Conservation (phyloP, 2,113 vertebrate genomes). For the Tenebrosternarchus preto region DNA sequence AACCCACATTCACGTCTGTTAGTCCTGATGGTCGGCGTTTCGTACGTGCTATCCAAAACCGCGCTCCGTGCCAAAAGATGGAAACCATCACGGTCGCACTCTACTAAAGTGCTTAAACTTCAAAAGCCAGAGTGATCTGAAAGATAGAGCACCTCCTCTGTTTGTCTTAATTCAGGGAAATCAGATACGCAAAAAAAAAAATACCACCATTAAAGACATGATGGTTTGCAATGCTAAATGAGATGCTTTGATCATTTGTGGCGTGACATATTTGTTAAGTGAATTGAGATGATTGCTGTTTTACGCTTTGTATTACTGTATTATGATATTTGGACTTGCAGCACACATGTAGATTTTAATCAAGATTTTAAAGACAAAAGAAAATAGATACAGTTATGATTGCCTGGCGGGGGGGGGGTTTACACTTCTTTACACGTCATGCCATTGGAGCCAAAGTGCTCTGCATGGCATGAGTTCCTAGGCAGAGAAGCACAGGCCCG, state of each 20-base stretch:
- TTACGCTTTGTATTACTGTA: background rate
- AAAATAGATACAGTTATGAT: background rate
- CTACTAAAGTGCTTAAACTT: constrained; percentile 5
- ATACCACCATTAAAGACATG: background rate
- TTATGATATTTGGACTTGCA: background rate
- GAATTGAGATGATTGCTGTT: background rate
- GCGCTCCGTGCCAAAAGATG: constrained; percentile 33
- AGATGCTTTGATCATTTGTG: background rate
- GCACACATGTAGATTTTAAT: background rate
- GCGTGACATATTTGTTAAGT: background rate
- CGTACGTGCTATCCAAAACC: constrained; percentile 41
- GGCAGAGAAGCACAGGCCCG: too few species aligned
- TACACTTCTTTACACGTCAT: background rate
- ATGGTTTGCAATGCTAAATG: background rate
- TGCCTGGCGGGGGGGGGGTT: too few species aligned
- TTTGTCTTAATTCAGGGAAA: background rate
- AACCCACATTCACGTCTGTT: constrained; percentile 20
- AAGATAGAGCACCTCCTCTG: background rate
- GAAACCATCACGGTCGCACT: constrained; percentile 23
- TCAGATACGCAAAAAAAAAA: background rate
- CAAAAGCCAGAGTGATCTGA: background rate
- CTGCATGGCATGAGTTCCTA: too few species aligned
- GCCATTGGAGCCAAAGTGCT: too few species aligned
- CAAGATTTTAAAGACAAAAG: background rate
- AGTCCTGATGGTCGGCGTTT: constrained; percentile 35